Conservation (phyloP, 1,140 invertebrate genomes). For the Mesaphorura yosii region DNA sequence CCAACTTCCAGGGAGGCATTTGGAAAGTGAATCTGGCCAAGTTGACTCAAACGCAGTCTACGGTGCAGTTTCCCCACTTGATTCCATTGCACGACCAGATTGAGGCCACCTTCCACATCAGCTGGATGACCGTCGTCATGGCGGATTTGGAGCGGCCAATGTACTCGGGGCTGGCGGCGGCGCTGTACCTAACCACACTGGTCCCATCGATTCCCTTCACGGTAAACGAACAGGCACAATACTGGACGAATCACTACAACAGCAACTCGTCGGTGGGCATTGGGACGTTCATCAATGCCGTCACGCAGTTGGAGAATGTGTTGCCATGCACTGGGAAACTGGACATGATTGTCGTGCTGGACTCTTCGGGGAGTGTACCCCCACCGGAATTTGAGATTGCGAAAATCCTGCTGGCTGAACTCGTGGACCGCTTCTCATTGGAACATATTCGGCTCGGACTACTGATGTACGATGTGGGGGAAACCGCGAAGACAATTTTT, state of each 20-base stretch:
- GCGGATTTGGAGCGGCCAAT: constrained; percentile 9
- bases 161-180: constrained; percentile 12
- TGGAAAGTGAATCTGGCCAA: not conserved
- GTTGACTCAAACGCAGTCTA: not conserved
- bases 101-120: constrained; percentile 1
- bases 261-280: not conserved
- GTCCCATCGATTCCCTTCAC: not conserved
- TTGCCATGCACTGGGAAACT: not conserved
- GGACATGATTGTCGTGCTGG: constrained; percentile 8
- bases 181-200: not conserved
- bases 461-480: constrained; percentile 6
- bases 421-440: not conserved
- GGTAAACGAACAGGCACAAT: constrained; percentile 4
- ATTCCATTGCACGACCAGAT: constrained; percentile 2
- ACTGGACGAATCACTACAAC: constrained; percentile 16
- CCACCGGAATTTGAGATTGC: constrained; percentile 1
- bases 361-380: constrained; percentile 4
- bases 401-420: constrained; percentile 1
- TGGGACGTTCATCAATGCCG: not conserved
- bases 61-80: not conserved
- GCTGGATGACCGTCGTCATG: constrained; percentile 2
- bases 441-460: not conserved
- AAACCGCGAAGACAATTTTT: not conserved
- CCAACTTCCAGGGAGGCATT: not conserved
- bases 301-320: not conserved